These are phyloP conservation scores for Charaxes varanes DNA, from an alignment of 1,140 invertebrate genomes.

Conservation along the genomic window DNA sequence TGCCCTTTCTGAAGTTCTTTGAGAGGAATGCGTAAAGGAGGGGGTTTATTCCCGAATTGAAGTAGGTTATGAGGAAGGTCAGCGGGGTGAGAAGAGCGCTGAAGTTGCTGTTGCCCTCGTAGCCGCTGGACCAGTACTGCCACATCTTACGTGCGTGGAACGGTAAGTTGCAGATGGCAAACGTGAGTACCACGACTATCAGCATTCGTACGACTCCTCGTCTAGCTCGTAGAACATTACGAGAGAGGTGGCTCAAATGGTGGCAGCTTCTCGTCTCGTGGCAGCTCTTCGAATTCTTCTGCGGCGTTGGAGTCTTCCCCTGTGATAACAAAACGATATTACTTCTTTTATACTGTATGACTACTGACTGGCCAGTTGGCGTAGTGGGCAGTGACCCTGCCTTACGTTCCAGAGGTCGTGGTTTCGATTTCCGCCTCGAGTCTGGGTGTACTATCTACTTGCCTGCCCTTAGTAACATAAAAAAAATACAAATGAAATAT, in stretches of 20 bases:
- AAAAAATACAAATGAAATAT: no score
- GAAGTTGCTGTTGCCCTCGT: constrained; percentile 79
- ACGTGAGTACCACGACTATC: constrained; percentile 87
- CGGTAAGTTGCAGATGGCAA: constrained; percentile 89
- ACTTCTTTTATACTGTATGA: no score
- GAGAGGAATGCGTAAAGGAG: constrained; percentile 90
- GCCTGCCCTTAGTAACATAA: no score
- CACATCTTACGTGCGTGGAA: constrained; percentile 89
- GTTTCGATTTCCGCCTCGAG: no score
- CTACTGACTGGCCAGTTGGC: no score
- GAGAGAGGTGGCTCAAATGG: constrained; percentile 78
- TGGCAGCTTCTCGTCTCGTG: constrained; percentile 53
- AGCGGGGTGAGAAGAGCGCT: constrained; percentile 85
- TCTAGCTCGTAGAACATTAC: constrained; percentile 80
- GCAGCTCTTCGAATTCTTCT: constrained; percentile 30
- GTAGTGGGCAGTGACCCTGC: no score
- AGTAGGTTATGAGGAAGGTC: constrained; percentile 89
- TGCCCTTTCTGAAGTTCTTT: constrained; percentile 83
- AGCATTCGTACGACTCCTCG: constrained; percentile 86
- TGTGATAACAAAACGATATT: constrained; percentile 29
- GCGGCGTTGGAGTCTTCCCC: constrained; percentile 28
- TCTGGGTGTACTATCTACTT: no score
- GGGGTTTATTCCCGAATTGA: constrained; percentile 90
- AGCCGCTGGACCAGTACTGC: constrained; percentile 80
- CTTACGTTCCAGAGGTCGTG: no score